Conservation (phyloP, 2,113 vertebrate species). For the Stegastes partitus region DNA sequence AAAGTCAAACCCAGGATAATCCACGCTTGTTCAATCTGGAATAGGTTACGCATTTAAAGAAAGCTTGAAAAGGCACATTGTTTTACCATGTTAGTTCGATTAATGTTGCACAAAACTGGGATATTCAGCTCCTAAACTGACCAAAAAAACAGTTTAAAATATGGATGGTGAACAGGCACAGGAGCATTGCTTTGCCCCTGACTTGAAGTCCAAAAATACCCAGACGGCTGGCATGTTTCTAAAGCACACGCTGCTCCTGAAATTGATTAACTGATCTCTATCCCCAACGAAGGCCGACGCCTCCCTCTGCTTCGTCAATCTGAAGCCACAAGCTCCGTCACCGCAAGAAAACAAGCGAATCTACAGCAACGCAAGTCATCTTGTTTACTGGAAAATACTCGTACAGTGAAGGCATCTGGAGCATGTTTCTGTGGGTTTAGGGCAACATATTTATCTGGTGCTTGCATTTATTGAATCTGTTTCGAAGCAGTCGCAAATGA, state of each 20-base stretch:
- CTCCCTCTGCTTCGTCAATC: constrained; percentile 24
- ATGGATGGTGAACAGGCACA: background rate
- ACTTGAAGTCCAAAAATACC: constrained; percentile 14
- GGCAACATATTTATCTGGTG: background rate
- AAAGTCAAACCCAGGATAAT: background rate
- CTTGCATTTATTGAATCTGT: constrained; percentile 9
- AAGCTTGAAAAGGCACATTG: too few relatives aligned
- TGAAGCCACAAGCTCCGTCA: constrained; percentile 1
- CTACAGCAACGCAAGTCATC: constrained; percentile 12
- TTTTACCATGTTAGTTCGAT: background rate
- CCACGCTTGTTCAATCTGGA: background rate
- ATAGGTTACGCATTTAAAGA: too few relatives aligned
- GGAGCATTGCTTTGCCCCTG: background rate
- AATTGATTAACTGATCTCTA: constrained; percentile 29
- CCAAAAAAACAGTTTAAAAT: background rate
- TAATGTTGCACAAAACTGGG: background rate
- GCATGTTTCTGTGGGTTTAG: background rate
- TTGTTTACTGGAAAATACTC: constrained; percentile 34
- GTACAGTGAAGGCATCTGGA: background rate
- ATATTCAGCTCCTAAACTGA: background rate
- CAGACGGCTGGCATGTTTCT: background rate
- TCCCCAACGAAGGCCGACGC: background rate
- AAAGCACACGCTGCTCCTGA: background rate
- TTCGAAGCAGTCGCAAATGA: constrained; percentile 4
- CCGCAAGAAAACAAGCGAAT: constrained; percentile 25